Conservation (phyloP, 23 tunicate species). For the Clavelina lepadiformis region DNA sequence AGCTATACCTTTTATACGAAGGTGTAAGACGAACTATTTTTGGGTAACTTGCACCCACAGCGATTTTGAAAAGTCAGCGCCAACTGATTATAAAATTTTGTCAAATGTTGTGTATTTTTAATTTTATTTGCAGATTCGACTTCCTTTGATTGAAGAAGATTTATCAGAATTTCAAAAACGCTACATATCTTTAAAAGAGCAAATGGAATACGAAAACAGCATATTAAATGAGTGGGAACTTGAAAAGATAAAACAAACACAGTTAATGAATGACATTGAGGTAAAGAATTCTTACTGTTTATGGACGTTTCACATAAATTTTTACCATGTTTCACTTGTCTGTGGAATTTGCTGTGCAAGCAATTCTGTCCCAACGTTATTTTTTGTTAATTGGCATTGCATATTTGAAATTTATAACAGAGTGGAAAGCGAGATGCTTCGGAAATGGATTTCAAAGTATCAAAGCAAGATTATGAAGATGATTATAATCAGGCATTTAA, state of each 20-base stretch:
- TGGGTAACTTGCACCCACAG: too few species aligned
- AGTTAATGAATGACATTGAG: constrained; percentile 47
- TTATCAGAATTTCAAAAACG: constrained; percentile 21
- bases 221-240: constrained; percentile 67
- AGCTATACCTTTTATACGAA: too few species aligned
- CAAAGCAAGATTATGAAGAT: constrained; percentile 73
- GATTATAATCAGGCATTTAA: constrained; percentile 32
- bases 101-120: not conserved
- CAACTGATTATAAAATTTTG: too few species aligned
- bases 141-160: constrained; percentile 29
- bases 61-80: too few species aligned
- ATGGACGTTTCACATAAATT: too few species aligned
- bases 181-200: constrained; percentile 27
- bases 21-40: too few species aligned
- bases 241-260: constrained; percentile 41
- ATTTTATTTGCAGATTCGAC: constrained; percentile 36
- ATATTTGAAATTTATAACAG: constrained; percentile 4
- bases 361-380: too few species aligned
- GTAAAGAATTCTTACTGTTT: constrained; percentile 21
- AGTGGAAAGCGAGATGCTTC: constrained; percentile 30
- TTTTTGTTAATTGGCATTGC: too few species aligned
- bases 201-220: constrained; percentile 59
- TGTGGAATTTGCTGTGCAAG: too few species aligned
- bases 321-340: too few species aligned
- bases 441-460: constrained; percentile 56